phyloP scores from a whole-genome alignment of 1,140 invertebrate species.

The Pachyrhynchus sulphureomaculatus region DNA sequence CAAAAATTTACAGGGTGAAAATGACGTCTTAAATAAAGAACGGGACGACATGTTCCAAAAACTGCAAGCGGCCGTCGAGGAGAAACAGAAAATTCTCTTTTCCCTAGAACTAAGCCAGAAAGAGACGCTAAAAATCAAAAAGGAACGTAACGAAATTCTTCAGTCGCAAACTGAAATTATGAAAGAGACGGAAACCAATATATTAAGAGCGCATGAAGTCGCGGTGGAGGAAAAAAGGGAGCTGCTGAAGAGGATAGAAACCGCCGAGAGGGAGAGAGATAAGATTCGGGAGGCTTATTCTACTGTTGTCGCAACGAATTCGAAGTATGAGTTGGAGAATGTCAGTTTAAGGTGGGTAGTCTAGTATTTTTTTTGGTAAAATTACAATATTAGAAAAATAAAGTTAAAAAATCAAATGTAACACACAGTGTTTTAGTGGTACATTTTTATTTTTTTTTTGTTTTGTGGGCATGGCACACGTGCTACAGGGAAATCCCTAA shows the following conservation, averaged over 20 bases:
- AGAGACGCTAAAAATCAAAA: slow-evolving; percentile 34
- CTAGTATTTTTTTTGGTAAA: background rate
- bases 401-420: too few species aligned
- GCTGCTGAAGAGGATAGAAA: slow-evolving; percentile 27
- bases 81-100: slow-evolving; percentile 18
- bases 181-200: slow-evolving; percentile 38
- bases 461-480: too few species aligned
- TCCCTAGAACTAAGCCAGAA: slow-evolving; percentile 23
- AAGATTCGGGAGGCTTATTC: slow-evolving; percentile 42
- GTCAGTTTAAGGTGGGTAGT: slow-evolving; percentile 27
- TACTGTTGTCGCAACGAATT: slow-evolving; percentile 40
- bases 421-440: too few species aligned
- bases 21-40: background rate
- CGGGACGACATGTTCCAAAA: slow-evolving; percentile 10
- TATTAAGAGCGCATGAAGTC: slow-evolving; percentile 34
- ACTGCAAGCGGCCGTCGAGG: slow-evolving; percentile 6
- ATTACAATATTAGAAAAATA: too few species aligned
- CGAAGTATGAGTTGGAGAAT: slow-evolving; percentile 44
- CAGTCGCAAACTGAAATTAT: slow-evolving; percentile 35
- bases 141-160: slow-evolving; percentile 32
- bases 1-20: background rate
- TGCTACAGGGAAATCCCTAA: too few species aligned
- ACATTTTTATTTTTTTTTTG: too few species aligned
- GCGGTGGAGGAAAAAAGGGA: slow-evolving; percentile 35
- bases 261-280: slow-evolving; percentile 36